A percentile compares a stretch with the other conserved stretches of the same genome.
These are phyloP conservation scores for Enteromius fasciolatus DNA, from an alignment of 2,797 vertebrate genomes.

Conservation along the genomic window DNA sequence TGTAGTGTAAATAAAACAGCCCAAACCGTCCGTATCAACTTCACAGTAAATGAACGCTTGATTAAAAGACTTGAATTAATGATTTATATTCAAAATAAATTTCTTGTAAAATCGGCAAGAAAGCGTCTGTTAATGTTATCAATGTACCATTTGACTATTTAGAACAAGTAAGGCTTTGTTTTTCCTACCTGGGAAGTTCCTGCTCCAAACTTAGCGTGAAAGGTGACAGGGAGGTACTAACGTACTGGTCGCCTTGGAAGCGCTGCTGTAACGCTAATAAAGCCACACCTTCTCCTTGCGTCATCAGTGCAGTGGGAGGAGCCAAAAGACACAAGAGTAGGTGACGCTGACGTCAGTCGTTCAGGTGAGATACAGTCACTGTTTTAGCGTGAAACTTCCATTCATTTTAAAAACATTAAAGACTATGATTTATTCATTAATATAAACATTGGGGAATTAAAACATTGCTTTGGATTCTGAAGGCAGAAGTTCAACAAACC, in stretches of 20 bases:
- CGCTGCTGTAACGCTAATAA: constrained; percentile 45
- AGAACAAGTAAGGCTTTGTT: constrained; percentile 33
- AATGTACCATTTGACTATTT: neutral
- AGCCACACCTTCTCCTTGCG: constrained; percentile 50
- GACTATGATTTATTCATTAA: neutral
- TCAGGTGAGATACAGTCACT: constrained; percentile 30
- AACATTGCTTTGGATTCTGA: neutral
- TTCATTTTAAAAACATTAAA: neutral
- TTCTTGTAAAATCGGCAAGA: neutral
- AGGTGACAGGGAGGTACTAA: constrained; percentile 64
- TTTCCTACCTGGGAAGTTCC: constrained; percentile 65
- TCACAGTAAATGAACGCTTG: neutral
- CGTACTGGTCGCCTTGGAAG: constrained; percentile 71
- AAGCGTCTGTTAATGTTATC: neutral
- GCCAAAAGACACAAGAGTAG: constrained; percentile 61
- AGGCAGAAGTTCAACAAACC: neutral
- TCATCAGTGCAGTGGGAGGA: constrained; percentile 50
- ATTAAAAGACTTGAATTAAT: neutral
- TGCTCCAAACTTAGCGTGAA: constrained; percentile 39
- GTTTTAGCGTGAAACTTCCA: neutral
- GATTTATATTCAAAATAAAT: neutral
- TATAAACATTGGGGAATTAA: neutral
- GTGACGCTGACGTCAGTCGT: constrained; percentile 38
- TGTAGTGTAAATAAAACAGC: neutral
- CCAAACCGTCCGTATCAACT: neutral